Evolutionary conservation across 2,113 vertebrate genomes (phyloP).

Genomic region (Lates calcarifer): DNA sequence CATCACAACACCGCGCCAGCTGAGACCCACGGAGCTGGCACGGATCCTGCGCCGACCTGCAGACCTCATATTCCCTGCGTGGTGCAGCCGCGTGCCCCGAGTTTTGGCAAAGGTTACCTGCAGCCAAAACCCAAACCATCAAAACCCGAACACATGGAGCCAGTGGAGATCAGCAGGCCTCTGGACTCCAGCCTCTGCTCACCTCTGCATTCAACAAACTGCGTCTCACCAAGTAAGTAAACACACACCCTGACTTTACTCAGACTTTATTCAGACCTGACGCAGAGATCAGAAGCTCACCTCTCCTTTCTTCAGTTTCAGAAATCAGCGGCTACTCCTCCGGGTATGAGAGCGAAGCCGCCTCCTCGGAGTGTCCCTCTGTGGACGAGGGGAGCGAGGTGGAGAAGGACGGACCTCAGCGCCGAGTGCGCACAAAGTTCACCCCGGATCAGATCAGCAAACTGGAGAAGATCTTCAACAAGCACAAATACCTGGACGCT

Average conservation of each 20-base stretch:
- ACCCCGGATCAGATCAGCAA: constrained; percentile 84
- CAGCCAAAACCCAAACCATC: constrained; percentile 75
- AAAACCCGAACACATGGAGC: constrained; percentile 20
- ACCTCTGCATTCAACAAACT: constrained; percentile 35
- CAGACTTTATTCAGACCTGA: rapidly evolving
- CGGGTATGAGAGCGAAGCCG: constrained; percentile 83
- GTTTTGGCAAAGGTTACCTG: constrained; percentile 72
- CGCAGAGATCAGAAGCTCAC: background rate
- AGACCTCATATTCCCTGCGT: constrained; percentile 81
- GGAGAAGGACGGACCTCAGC: constrained; percentile 56
- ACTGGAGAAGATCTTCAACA: constrained; percentile 87
- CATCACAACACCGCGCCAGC: constrained; percentile 39
- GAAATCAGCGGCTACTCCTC: constrained; percentile 81
- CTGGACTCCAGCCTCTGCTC: constrained; percentile 25
- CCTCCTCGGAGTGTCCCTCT: constrained; percentile 55
- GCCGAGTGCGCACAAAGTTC: constrained; percentile 86
- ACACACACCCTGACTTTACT: background rate
- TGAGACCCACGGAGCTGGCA: background rate
- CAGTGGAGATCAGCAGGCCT: constrained; percentile 1
- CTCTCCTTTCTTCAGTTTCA: constrained; percentile 64
- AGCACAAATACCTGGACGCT: constrained; percentile 86
- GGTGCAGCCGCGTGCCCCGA: constrained; percentile 79
- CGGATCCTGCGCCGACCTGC: constrained; percentile 10
- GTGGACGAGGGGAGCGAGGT: constrained; percentile 39
- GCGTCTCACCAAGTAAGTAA: constrained; percentile 80